Evolutionary conservation across 2,888 invertebrate species (phyloP), one percentile per base, ranked within the genome.

Genomic region (Archips crataeganus): DNA sequence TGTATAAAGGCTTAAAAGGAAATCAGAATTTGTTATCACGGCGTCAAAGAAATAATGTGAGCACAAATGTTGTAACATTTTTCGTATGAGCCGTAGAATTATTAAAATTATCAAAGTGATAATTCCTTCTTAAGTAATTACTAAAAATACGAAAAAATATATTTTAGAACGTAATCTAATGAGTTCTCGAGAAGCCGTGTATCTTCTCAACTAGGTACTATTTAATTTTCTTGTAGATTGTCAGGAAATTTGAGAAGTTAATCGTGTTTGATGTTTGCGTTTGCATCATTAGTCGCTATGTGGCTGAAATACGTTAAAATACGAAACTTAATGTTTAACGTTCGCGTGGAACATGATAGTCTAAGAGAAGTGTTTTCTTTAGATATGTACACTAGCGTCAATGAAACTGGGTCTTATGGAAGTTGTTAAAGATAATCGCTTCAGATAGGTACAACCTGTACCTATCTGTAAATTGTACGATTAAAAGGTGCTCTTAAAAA

Each of bases 1-100:
- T 57, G 57, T 57, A 32, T 23, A 57, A 54, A 57, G 57, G 54
- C 54, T 23, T 54, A 8, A 23, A 54, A 23, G 57, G 57, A 57
- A 57, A 57, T 57, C 57, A 57, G 57, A 57, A 32, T 57, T 57
- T 11, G 11, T 23, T 32, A 57, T 32, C 57, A 32, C 32, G 57
- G 11, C 32, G 57, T 57, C 23, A 3, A 54, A 23, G n/a, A 54
- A 15, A 57, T 57, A 32, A 23, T 11, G 32, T 32, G 32, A 57
- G 32, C 32, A 11, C 32, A 57, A 57, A 57, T 57, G 32, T 32
- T 49, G 23, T 23, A 23, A n/a, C 10, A 2, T 4, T 54, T 23
- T 23, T 49, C 23, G 54, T 54, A 23, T 8, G 54, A 15, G 54
- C 9, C 8, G 54, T 4, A 13, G 54, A 8, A 2, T 54, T 23